Conservation (phyloP, 2,113 vertebrate genomes). For the Microcebus lehilahytsara region DNA sequence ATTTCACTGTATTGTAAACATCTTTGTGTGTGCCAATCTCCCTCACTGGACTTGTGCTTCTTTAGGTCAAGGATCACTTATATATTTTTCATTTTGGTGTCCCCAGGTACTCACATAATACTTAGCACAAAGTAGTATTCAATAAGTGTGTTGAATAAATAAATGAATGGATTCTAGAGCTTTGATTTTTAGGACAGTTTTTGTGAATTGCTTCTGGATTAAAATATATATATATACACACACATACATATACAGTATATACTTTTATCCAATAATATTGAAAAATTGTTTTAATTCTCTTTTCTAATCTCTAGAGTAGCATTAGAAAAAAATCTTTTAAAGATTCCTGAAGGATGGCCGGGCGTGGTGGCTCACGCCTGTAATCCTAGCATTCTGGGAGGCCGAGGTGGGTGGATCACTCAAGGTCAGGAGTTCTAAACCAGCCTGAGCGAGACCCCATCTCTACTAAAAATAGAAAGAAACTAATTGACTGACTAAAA, state of each 20-base stretch:
- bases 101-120: not conserved
- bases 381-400: too few species aligned
- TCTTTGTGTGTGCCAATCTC: not conserved
- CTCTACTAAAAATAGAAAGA: too few species aligned
- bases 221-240: not conserved
- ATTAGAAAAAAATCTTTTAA: constrained; percentile 27
- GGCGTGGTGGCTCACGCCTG: too few species aligned
- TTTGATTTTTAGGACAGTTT: constrained; percentile 7
- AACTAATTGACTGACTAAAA: too few species aligned
- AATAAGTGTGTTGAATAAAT: not conserved
- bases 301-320: not conserved
- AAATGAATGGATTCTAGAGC: not conserved
- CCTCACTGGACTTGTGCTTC: not conserved
- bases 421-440: too few species aligned
- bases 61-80: not conserved
- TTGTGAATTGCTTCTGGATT: constrained; percentile 38
- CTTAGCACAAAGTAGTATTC: not conserved
- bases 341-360: not conserved
- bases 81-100: not conserved
- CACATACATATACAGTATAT: not conserved
- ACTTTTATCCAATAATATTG: constrained; percentile 37
- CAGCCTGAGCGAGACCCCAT: too few species aligned
- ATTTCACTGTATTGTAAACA: not conserved
- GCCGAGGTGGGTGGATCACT: too few species aligned
- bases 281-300: constrained; percentile 23